Base-by-base conservation (phyloP, 92 coral and sea anemone genomes). In the Pocillopora meandrina region DNA sequence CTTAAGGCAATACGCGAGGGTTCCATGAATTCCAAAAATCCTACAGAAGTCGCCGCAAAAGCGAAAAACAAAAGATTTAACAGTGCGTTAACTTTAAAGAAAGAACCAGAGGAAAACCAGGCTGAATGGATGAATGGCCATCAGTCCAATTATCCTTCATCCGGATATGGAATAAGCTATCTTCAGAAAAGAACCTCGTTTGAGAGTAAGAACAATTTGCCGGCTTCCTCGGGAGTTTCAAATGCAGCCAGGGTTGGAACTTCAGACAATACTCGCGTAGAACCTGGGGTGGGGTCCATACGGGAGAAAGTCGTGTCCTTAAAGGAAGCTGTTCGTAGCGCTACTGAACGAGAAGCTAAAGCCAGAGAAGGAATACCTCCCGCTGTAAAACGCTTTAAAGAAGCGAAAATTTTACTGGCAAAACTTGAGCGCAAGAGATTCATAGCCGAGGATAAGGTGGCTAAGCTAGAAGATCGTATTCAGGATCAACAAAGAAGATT, bases 231-330 rank as follows among this genome's bases (percentile, higher is more conserved):
- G n/a, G 76, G 86, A 56, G 33, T 80, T 59, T 59, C 86, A 56
- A 85, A 78, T 12, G 49, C 62, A 34, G 75, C 82, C 19, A 80
- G 70, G 58, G 49, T n/a, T 8, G 69, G 9, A 7, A 65, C 77
- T 10, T 36, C 61, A 52, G 89, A 91, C 20, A 75, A 77, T 83
- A 61, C 91, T 3, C 85, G 21, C 18, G 71, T 65, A 1, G 93
- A 92, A 21, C 87, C 95, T 2, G 98, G 95, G 5, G 15, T 90
- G 85, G 92, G 94, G n/a, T 92, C 96, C 33, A 81, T 97, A 85
- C 85, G 92, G 67, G 99, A 95, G 12, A 94, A 90, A 83, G 96
- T 95, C 66, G 83, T 86, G 16, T 89, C 91, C 2, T 76, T 95
- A 73, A 97, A 97, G 56, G 85, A 91, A 64, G 95, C 93, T 11